Percentiles rank a stretch among this genome's conserved stretches.
Evolutionary conservation across 2,797 vertebrate species (phyloP).

Genomic region (Dendrocincla tyrannina): DNA sequence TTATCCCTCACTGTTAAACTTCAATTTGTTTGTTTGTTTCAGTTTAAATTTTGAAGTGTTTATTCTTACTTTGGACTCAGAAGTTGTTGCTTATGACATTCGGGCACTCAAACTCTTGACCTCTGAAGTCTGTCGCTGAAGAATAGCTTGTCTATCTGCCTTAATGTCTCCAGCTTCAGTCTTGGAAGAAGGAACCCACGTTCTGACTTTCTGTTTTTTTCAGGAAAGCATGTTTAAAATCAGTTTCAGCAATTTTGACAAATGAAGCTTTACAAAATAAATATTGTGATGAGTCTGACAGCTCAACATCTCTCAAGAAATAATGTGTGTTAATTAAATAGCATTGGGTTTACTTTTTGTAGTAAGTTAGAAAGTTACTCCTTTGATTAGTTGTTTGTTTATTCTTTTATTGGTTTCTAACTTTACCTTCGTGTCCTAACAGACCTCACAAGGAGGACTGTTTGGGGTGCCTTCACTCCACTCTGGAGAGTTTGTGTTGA

Average conservation of each 20-base stretch:
- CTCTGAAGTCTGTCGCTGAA: background rate
- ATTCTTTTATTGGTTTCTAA: constrained; percentile 2
- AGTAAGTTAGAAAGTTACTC: background rate
- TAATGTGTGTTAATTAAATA: background rate
- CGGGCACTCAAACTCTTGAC: background rate
- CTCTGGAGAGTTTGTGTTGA: constrained; percentile 54
- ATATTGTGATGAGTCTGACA: background rate
- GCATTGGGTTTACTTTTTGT: background rate
- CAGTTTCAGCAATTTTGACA: background rate
- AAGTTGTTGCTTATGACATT: background rate
- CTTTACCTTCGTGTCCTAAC: constrained; percentile 1
- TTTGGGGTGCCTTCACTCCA: background rate
- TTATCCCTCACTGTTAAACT: background rate
- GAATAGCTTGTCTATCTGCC: background rate
- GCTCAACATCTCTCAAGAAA: background rate
- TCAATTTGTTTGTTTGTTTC: background rate
- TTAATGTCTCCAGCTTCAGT: background rate
- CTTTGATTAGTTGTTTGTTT: constrained; percentile 36
- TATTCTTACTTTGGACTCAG: background rate
- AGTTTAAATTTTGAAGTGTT: background rate
- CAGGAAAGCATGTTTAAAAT: background rate
- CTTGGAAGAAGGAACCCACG: background rate
- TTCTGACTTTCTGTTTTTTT: background rate
- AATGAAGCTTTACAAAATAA: background rate
- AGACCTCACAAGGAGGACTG: constrained; percentile 63